These are phyloP conservation scores for Drosophila eohydei DNA, from an alignment of 2,888 invertebrate species.

Conservation along the genomic window DNA sequence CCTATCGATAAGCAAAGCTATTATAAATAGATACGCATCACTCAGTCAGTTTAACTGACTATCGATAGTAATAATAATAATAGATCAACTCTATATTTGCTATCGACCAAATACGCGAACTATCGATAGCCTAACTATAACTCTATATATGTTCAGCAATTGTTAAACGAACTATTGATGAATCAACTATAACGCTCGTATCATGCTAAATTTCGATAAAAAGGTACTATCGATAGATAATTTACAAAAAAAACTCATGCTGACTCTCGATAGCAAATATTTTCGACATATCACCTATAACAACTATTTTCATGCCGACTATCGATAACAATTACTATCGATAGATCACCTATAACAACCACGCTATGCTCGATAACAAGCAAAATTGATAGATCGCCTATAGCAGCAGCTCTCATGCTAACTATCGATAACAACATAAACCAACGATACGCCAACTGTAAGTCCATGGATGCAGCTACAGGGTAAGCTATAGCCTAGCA, in stretches of 20 bases:
- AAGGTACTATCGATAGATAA: neutral
- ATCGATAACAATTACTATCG: neutral
- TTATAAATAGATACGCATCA: no score
- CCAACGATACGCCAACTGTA: neutral
- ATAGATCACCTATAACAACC: no score
- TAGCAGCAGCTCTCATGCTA: neutral
- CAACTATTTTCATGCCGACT: neutral
- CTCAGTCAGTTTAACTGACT: neutral
- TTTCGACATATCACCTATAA: neutral
- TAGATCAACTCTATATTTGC: neutral
- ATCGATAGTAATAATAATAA: neutral
- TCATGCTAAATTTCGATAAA: neutral
- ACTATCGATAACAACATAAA: neutral
- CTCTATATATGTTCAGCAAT: neutral
- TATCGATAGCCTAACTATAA: neutral
- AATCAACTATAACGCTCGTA: neutral
- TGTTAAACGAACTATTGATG: neutral
- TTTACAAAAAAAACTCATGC: neutral
- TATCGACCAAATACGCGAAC: neutral
- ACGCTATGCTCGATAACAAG: no score
- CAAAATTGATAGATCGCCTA: no score
- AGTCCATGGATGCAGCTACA: neutral
- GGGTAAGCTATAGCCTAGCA: slow-evolving; percentile 5
- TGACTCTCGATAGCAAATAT: neutral
- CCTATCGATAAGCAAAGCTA: no score